Evolutionary conservation across 1,140 invertebrate genomes (phyloP).

Genomic region (Panulirus ornatus): DNA sequence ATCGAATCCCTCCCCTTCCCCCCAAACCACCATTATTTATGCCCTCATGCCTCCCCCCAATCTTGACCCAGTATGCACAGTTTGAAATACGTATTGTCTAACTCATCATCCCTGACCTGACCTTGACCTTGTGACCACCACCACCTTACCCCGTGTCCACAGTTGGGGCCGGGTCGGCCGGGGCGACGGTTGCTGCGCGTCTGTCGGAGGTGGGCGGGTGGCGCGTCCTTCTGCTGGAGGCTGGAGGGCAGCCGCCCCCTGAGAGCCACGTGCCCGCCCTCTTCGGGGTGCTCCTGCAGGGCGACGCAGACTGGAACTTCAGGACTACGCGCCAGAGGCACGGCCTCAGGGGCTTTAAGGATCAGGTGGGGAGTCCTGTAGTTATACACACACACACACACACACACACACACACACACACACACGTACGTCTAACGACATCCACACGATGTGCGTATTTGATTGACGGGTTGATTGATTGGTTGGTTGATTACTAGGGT

Average conservation of each 20-base stretch:
- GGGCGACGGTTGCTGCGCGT: conserved; percentile 76
- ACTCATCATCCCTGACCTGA: too few species aligned
- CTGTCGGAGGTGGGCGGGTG: conserved; percentile 75
- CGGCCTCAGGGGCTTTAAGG: conserved; percentile 31
- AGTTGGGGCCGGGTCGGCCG: conserved; percentile 73
- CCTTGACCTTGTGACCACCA: background rate
- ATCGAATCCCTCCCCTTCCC: too few species aligned
- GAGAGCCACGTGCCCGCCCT: conserved; percentile 49
- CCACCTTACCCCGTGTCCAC: background rate
- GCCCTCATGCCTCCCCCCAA: too few species aligned
- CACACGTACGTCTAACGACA: too few species aligned
- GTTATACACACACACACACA: background rate
- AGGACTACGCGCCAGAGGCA: conserved; percentile 3
- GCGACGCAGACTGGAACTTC: conserved; percentile 39
- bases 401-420: too few species aligned
- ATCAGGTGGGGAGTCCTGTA: background rate
- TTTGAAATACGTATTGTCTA: too few species aligned
- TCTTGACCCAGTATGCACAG: too few species aligned
- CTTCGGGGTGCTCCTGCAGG: conserved; percentile 23
- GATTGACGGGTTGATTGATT: too few species aligned
- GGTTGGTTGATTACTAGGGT: too few species aligned
- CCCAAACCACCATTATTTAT: too few species aligned
- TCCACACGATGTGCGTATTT: too few species aligned
- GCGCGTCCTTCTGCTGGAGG: conserved; percentile 76
- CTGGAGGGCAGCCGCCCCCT: conserved; percentile 73